Percentiles rank a stretch among this genome's conserved stretches.
These are phyloP conservation scores for Caretta caretta DNA, from an alignment of 2,113 vertebrate species.

Conservation along the genomic window DNA sequence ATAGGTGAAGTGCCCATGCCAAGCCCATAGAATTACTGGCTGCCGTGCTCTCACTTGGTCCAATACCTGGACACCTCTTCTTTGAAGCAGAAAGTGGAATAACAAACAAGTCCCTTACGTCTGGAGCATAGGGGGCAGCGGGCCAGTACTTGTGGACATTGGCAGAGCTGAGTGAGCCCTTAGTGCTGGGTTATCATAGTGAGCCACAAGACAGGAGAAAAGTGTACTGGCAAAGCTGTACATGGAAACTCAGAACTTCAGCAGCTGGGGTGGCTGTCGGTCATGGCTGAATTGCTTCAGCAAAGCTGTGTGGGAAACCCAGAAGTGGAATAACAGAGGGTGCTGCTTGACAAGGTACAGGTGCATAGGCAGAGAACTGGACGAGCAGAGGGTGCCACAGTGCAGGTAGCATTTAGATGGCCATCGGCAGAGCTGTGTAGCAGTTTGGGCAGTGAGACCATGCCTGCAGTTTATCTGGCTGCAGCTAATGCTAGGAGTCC, in stretches of 20 bases:
- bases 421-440: not conserved
- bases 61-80: not conserved
- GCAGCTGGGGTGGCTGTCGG: not conserved
- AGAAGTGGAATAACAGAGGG: not conserved
- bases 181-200: not conserved
- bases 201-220: not conserved
- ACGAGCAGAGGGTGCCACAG: not conserved
- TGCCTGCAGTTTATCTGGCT: not conserved
- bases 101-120: not conserved
- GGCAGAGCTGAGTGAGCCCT: not conserved
- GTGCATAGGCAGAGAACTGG: not conserved
- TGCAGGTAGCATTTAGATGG: too few relatives aligned
- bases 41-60: not conserved
- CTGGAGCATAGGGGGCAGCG: not conserved
- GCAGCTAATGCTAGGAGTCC: not conserved
- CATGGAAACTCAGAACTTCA: not conserved
- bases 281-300: not conserved
- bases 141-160: not conserved
- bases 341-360: not conserved
- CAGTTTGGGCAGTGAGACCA: not conserved
- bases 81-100: not conserved
- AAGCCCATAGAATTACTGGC: not conserved
- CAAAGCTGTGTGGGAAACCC: not conserved
- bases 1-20: not conserved
- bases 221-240: not conserved